Base-by-base conservation (phyloP, 2,888 invertebrate species). In the Lobophora halterata region DNA sequence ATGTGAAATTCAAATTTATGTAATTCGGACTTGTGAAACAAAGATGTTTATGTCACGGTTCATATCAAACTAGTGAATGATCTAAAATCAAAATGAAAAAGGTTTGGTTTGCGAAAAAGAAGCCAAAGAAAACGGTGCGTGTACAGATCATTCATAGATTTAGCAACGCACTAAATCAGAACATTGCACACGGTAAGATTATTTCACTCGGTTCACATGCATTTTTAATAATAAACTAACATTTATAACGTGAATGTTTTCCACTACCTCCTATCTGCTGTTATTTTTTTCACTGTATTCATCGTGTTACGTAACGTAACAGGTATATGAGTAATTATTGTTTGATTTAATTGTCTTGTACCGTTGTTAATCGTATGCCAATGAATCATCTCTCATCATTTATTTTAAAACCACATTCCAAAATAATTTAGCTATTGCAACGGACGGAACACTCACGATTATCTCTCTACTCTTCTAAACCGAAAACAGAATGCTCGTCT, bases 121-220 rank as follows among this genome's bases (percentile, higher is more conserved):
- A 78, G 76, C 62, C 69, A 57, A 61, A 61, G 65, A 77, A 73
- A 71, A 71, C 58, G 80, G 81, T 81, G 71, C 77, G 81, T 79
- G 60, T 61, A 49, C 13, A 27, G 24, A 46, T 46, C 50, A 50
- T 46, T 40, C 42, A 48, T 68, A 63, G 52, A 59, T 65, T 60
- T 70, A 72, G 65, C 57, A 55, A 54, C 58, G 61, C 71, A 64
- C 62, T 55, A 61, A 58, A 54, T 44, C 57, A 58, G 49, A 63
- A 44, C 54, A 56, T 63, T 65, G 70, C 67, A 69, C 64, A 59
- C 62, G 63, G 60, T 60, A 52, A 54, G 49, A 39, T 39, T 19
- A 26, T 30, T 31, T 34, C 25, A 35, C 44, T 31, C 16, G n/a
- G n/a, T 16, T 30, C 6, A 26, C n/a, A n/a, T n/a, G n/a, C n/a